Base-by-base conservation (phyloP, 2,113 vertebrate species). In the Cheirogaleus medius region DNA sequence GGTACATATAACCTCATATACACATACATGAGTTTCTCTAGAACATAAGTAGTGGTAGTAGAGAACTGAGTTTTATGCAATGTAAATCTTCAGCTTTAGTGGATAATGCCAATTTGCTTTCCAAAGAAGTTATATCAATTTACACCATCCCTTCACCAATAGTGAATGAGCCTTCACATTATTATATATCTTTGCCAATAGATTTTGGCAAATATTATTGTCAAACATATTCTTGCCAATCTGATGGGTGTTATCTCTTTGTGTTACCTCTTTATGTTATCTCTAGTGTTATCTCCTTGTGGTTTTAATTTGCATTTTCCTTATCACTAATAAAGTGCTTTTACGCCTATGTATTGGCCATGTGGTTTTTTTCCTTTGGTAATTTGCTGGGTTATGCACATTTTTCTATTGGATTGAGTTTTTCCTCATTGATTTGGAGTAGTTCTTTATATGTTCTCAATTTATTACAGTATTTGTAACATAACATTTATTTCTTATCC, bases 221-320 rank as follows among this genome's bases (percentile, higher is more conserved):
- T 64, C 64, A 76, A 56, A 60, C 52, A 17, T 68, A 56, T 83
- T 96, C 74, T 95, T 95, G 87, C 77, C 69, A 64, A 32, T 54
- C 42, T 95, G n/a, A 29, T 89, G 39, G 17, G 23, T 73, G 34
- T 52, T 60, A 42, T 80, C 82, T n/a, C 88, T 60, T 69, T 63
- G 27, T 27, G 52, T 34, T 42, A 39, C 25, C 49, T 85, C 17
- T 66, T 66, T 23, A 0, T 86, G 60, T 66, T 66, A 68, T 66
- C 49, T 37, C 29, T 54, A 11, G 0, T 86, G 60, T 76, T 77
- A 54, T 73, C 56, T 49, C 29, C 86, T 76, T 69, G 37, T 81
- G 39, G 23, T 32, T 91, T 88, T 32, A 71, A 95, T 97, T 91
- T 93, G 37, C 66, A 86, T 91, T 91, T 96, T 25, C 13, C 18